These are phyloP conservation scores for Trichechus manatus DNA, from an alignment of 2,113 vertebrate species.

Conservation along the genomic window DNA sequence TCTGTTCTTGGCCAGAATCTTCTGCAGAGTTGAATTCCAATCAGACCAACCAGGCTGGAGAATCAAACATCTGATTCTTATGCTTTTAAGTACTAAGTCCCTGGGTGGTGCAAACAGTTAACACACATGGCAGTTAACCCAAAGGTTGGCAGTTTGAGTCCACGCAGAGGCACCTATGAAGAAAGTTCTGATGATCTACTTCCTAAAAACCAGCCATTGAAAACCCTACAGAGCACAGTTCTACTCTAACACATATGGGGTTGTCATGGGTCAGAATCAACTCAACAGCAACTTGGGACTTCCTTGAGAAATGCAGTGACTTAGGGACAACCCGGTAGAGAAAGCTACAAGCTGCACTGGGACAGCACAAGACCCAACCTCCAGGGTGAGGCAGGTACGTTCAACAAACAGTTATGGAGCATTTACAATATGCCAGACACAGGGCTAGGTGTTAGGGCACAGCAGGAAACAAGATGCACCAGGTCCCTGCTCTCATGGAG, in stretches of 20 bases:
- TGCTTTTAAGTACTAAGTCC: not conserved
- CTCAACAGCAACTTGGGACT: not conserved
- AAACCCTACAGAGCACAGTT: not conserved
- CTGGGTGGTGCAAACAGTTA: not conserved
- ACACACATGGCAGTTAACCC: not conserved
- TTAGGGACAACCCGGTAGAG: not conserved
- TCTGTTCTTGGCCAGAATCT: not conserved
- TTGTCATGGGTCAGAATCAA: too few species aligned
- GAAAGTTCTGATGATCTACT: not conserved
- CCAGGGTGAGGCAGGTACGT: not conserved
- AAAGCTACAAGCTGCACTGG: not conserved
- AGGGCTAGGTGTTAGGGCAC: not conserved
- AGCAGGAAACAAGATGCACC: fast-evolving
- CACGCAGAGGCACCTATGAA: not conserved
- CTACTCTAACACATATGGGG: too few species aligned
- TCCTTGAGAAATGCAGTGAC: not conserved
- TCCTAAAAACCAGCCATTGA: not conserved
- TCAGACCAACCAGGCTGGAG: not conserved
- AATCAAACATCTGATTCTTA: not conserved
- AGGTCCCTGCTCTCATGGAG: not conserved
- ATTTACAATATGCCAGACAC: fast-evolving
- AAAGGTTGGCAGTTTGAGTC: not conserved
- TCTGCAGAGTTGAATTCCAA: not conserved
- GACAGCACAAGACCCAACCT: not conserved
- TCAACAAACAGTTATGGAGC: too few species aligned